These are phyloP conservation scores for Ischnura elegans DNA, from an alignment of 2,888 invertebrate species.

Conservation along the genomic window DNA sequence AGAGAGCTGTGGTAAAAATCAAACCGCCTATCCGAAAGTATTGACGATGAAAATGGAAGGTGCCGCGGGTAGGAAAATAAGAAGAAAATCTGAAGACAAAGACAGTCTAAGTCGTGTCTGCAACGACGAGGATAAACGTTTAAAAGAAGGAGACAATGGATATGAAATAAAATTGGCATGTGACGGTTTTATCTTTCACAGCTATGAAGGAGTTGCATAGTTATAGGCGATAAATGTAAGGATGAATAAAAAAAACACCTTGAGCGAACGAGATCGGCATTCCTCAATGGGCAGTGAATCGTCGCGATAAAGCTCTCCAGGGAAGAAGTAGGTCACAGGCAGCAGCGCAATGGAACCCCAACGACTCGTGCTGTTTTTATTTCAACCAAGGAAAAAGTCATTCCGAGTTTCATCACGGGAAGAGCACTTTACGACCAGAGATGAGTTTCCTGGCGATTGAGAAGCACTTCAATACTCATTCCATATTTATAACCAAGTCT, in stretches of 20 bases:
- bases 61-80: too few species aligned
- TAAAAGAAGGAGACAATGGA: too few species aligned
- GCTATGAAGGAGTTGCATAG: not conserved
- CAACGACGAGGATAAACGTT: too few species aligned
- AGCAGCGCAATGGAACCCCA: slow-evolving; percentile 19
- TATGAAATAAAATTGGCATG: too few species aligned
- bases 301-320: slow-evolving; percentile 15
- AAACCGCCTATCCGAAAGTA: too few species aligned
- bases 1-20: too few species aligned
- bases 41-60: too few species aligned
- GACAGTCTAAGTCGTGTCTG: too few species aligned
- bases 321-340: not conserved
- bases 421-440: not conserved
- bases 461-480: not conserved
- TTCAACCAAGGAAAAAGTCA: not conserved
- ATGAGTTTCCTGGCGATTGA: not conserved
- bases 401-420: slow-evolving; percentile 4
- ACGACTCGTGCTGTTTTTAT: not conserved
- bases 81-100: too few species aligned
- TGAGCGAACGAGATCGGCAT: slow-evolving; percentile 11
- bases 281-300: not conserved
- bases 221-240: not conserved
- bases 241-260: not conserved
- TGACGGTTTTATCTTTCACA: not conserved
- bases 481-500: not conserved